Base-by-base conservation (phyloP, 2,797 vertebrate genomes). In the Lacerta agilis region DNA sequence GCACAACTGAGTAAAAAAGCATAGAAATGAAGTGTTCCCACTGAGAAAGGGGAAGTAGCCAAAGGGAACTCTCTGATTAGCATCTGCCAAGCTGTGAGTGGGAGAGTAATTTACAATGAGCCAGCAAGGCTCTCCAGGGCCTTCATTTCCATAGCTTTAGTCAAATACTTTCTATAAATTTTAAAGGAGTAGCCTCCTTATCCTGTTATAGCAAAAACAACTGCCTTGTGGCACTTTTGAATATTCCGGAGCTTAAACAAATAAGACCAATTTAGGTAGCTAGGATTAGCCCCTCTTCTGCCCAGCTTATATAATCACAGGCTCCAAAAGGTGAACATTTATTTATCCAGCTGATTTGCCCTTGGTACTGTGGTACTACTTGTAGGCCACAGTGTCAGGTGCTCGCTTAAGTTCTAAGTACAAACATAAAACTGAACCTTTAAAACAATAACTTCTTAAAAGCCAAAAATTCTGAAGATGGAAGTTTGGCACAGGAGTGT, bases 61-160 rank as follows among this genome's bases (percentile, higher is more conserved):
- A 49, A 73, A 83, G 45, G 49, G 17, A 67, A 67, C 13, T 45
- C 67, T 72, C 79, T 69, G 71, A 83, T 83, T 88, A 88, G 66
- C 64, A 80, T 73, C 55, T 79, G 82, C 82, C 82, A 88, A 88
- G 77, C 49, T 80, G 76, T 61, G 55, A 66, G 55, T 85, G 41
- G 69, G 82, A 79, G 82, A 79, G 43, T 88, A 84, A 88, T 88
- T 85, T 77, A 85, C 23, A 85, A 64, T 72, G 8, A 88, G 38
- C 82, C 76, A 85, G 67, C 13, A 43, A 85, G 55, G 25, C 25
- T 66, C 69, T 75, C 55, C n/a, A 45, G 69, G 87, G 55, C n/a
- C 58, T 79, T 67, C 69, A 81, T 75, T 75, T 87, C 58, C 43
- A 76, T 69, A n/a, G 41, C 79, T 87, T 82, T 20, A 77, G 36